A percentile compares a stretch with the other conserved stretches of the same genome.
These are phyloP conservation scores for Erinaceus europaeus DNA, from an alignment of 2,113 vertebrate species.

Conservation along the genomic window DNA sequence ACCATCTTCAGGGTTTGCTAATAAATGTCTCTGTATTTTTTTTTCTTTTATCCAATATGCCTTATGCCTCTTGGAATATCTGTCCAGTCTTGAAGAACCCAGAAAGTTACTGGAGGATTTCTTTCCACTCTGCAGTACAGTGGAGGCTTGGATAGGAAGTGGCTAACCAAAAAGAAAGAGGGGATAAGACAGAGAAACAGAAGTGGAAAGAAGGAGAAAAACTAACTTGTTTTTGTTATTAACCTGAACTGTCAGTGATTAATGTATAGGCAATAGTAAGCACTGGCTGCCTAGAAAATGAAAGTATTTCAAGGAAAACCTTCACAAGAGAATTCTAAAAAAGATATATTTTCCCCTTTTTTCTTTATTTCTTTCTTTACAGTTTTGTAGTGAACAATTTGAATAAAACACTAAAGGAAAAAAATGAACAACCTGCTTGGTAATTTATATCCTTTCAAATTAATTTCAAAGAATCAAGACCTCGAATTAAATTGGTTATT, in stretches of 20 bases:
- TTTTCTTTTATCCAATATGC: no score
- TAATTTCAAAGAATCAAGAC: constrained; percentile 16
- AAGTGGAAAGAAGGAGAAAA: not conserved
- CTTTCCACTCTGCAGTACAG: no score
- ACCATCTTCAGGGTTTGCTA: no score
- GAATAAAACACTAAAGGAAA: not conserved
- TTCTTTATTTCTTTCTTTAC: not conserved
- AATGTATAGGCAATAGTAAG: not conserved
- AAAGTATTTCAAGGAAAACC: not conserved
- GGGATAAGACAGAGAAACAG: not conserved
- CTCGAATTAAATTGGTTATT: constrained; percentile 4
- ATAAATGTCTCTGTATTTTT: no score
- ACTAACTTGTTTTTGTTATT: not conserved
- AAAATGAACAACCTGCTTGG: not conserved
- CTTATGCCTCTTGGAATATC: no score
- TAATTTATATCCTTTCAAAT: not conserved
- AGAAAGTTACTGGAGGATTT: no score
- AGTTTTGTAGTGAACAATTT: not conserved
- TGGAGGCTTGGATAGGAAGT: no score
- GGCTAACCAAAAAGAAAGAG: rapidly evolving
- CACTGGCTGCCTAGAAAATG: not conserved
- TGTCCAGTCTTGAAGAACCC: no score
- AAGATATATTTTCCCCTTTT: no score
- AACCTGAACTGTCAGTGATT: not conserved
- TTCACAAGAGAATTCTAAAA: no score